Evolutionary conservation across 2,797 vertebrate genomes (phyloP), one percentile per base, ranked within the genome.

Genomic region (Lutjanus argentimaculatus): DNA sequence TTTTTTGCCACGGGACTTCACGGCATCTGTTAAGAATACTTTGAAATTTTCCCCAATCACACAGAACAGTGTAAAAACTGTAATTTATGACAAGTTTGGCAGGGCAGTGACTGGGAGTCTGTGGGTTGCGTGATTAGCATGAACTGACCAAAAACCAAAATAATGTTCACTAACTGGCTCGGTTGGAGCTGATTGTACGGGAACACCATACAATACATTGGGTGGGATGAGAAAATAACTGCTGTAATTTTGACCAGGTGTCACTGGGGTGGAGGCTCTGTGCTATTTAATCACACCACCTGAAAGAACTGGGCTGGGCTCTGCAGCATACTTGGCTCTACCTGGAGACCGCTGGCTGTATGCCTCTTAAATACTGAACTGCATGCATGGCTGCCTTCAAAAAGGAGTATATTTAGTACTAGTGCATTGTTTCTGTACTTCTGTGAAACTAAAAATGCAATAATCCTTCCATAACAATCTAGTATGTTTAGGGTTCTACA

Each of bases 291-390:
- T 86, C 42, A 70, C 48, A 49, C 40, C n/a, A 36, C 42, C 46
- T 84, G 19, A 64, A 83, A 62, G 52, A 77, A 40, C 72, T 83
- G 79, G 89, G 85, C 57, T 70, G 73, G 86, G 88, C 75, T 65
- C 63, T 21, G 63, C 43, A 46, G 64, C 40, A 21, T 22, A 43
- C 72, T 42, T 25, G 42, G 53, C 82, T 85, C 71, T 79, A 89
- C 72, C 84, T 86, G 75, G 55, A 83, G 77, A 75, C n/a, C 0
- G 6, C 30, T 42, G 19, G 6, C 30, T 42, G 19, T 52, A 40
- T 8, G 36, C 13, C 45, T 48, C 13, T 43, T 30, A 72, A 71
- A 75, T 43, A 61, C 36, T 52, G 8, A 72, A 2, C 42, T 15
- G 10, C 16, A 9, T 15, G 8, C 59, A 3, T 7, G 1, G 1